Percentiles rank a stretch among this genome's conserved stretches.
Evolutionary conservation across 2,113 vertebrate species (phyloP).

Genomic region (Quiscalus mexicanus): DNA sequence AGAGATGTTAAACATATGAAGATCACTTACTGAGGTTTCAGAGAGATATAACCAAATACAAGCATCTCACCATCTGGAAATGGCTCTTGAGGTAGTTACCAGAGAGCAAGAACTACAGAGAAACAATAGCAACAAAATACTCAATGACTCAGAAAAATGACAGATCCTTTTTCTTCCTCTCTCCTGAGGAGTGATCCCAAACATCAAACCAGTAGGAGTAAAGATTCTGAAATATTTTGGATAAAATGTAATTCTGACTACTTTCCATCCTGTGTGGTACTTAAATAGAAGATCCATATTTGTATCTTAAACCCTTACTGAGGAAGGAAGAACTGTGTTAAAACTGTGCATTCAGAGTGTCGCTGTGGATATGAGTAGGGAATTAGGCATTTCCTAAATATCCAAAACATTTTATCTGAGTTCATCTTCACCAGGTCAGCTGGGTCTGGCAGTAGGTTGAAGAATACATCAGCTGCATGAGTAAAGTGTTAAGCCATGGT

Average conservation of each 20-base stretch:
- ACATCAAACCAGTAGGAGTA: neutral
- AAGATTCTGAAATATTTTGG: neutral
- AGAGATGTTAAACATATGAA: neutral
- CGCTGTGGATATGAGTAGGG: neutral
- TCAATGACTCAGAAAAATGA: neutral
- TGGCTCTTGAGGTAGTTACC: neutral
- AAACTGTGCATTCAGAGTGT: neutral
- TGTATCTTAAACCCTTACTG: neutral
- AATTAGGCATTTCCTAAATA: constrained; percentile 29
- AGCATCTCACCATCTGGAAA: neutral
- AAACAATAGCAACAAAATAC: neutral
- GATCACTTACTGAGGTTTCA: neutral
- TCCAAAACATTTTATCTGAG: neutral
- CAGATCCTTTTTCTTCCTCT: neutral
- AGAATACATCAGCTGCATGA: neutral
- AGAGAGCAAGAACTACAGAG: neutral
- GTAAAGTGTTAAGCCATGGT: accelerated
- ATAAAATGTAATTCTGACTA: constrained; percentile 4
- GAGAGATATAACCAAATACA: neutral
- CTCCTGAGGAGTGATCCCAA: neutral
- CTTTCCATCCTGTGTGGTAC: neutral
- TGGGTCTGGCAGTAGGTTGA: neutral
- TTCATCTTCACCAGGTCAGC: neutral
- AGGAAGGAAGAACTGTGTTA: constrained; percentile 46
- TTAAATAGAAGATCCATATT: constrained; percentile 33